Evolutionary conservation across 2,113 vertebrate species (phyloP).

Genomic region (Trematomus loennbergii): DNA sequence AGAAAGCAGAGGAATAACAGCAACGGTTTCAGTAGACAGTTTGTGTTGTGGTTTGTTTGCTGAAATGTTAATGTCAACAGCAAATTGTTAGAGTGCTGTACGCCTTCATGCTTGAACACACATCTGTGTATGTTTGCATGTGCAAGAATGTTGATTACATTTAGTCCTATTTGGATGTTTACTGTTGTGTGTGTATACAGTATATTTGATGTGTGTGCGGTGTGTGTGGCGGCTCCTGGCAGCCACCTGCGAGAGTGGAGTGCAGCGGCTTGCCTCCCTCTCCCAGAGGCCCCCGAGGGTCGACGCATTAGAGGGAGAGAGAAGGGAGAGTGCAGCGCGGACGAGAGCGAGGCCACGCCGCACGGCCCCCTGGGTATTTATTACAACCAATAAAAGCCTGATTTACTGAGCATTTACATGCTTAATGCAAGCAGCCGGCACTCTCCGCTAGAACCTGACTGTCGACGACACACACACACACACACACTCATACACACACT

Average conservation of each 20-base stretch:
- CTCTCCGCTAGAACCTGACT: constrained; percentile 68
- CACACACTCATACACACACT: constrained; percentile 36
- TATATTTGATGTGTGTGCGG: constrained; percentile 32
- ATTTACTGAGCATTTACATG: constrained; percentile 89
- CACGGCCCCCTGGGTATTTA: constrained; percentile 86
- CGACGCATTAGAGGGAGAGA: constrained; percentile 83
- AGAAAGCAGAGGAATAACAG: constrained; percentile 17
- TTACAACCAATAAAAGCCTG: constrained; percentile 89
- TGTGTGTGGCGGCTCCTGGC: constrained; percentile 51
- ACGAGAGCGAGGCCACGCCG: constrained; percentile 81
- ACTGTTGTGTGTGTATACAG: constrained; percentile 53
- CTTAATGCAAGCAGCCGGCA: constrained; percentile 85
- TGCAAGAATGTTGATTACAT: constrained; percentile 66
- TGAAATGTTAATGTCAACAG: constrained; percentile 53
- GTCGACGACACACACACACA: constrained; percentile 39
- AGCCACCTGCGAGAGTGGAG: constrained; percentile 82
- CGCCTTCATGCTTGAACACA: constrained; percentile 36
- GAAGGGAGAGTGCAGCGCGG: constrained; percentile 68
- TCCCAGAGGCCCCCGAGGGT: constrained; percentile 76
- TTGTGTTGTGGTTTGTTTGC: constrained; percentile 37
- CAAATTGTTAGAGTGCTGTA: constrained; percentile 48
- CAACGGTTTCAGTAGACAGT: constrained; percentile 16
- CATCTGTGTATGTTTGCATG: constrained; percentile 65
- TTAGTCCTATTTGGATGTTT: constrained; percentile 63
- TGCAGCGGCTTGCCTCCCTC: constrained; percentile 67